Evolutionary conservation across 1,140 invertebrate genomes (phyloP), one percentile per base, ranked within the genome.

Genomic region (Ceratitis capitata): DNA sequence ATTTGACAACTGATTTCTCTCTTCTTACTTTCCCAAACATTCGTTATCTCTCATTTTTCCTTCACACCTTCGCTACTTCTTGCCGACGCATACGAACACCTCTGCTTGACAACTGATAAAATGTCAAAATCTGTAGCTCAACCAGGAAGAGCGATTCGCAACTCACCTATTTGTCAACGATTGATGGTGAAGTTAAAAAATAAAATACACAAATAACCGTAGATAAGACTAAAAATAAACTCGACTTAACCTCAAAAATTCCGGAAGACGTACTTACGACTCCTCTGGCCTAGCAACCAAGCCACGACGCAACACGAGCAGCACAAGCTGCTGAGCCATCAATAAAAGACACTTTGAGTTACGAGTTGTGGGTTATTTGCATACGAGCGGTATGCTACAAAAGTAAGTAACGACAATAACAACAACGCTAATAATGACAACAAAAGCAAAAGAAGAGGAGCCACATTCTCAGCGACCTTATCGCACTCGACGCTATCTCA

Each of bases 291-390:
- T 61, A 7, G n/a, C n/a, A 23, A 23, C 69, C 69, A 69, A 35
- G 16, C 29, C 35, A 29, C 35, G 29, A 14, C 4, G 64, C 64
- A 74, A 9, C 23, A 29, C 23, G n/a, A 78, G 19, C 69, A 78
- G 4, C 39, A 26, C 7, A n/a, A 35, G 61, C 4, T n/a, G 51
- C n/a, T n/a, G 7, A n/a, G 29, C 69, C 69, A 45, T 78, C 69
- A 78, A 78, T 78, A 78, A 78, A 78, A 78, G 32, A 42, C 69
- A 23, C 69, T 78, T 45, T 78, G 69, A 78, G 39, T 78, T 78
- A 78, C 69, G 69, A 45, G 69, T 45, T 78, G 39, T 39, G 69
- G 69, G 45, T n/a, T 39, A 78, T 78, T 78, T 78, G 39, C 69
- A 78, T 78, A 42, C 23, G 69, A 78, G 19, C 69, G 32, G 16